Evolutionary conservation across 2,113 vertebrate genomes (phyloP).

Genomic region (Brachypodius melanocephalos): DNA sequence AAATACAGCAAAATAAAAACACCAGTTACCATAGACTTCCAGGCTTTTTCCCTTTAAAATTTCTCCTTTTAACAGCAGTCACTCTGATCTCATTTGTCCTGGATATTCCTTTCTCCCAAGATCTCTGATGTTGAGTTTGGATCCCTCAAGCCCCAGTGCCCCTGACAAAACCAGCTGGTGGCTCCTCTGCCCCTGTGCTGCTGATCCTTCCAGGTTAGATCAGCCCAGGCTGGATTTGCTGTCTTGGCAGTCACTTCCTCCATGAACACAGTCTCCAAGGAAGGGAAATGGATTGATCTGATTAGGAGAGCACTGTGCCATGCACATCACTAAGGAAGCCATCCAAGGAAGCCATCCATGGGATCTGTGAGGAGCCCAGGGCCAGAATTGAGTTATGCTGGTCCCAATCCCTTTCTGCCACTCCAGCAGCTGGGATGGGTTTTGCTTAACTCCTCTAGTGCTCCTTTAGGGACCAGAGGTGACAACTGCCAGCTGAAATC

Average conservation of each 20-base stretch:
- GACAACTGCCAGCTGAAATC: neutral
- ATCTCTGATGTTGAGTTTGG: neutral
- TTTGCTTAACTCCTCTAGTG: neutral
- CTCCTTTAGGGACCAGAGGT: neutral
- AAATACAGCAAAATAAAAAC: conserved; percentile 32
- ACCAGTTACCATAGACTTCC: neutral
- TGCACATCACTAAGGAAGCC: neutral
- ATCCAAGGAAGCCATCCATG: neutral
- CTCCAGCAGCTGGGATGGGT: neutral
- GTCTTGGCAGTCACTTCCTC: neutral
- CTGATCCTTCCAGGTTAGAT: neutral
- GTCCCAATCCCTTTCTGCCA: neutral
- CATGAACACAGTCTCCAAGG: neutral
- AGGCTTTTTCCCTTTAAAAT: neutral
- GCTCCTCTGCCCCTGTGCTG: neutral
- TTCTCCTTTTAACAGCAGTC: neutral
- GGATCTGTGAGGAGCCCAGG: neutral
- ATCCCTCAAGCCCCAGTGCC: neutral
- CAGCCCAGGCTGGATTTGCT: neutral
- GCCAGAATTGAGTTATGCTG: accelerated
- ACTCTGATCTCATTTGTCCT: neutral
- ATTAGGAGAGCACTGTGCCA: neutral
- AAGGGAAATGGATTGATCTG: neutral
- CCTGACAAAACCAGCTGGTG: neutral
- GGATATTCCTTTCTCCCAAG: neutral